These are phyloP conservation scores for Calliopum simillimum DNA, from an alignment of 2,888 invertebrate species.

Conservation along the genomic window DNA sequence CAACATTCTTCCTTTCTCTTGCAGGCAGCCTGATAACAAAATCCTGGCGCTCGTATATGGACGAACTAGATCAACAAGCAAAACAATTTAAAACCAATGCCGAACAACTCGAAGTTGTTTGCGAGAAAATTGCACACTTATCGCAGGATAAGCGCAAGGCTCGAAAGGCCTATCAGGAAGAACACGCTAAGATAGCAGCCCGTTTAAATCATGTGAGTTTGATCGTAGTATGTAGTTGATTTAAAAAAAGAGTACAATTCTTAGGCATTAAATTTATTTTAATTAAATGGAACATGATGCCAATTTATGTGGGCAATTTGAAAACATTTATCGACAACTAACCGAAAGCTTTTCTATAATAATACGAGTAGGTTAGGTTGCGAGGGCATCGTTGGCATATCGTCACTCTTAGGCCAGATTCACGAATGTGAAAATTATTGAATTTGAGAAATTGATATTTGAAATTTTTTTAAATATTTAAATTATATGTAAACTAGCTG, in stretches of 20 bases:
- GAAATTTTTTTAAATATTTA: too few species aligned
- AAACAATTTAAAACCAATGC: constrained; percentile 86
- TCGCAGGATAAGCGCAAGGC: constrained; percentile 90
- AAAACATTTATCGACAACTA: neutral
- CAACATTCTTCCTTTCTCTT: constrained; percentile 44
- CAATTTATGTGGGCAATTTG: too few species aligned
- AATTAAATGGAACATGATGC: too few species aligned
- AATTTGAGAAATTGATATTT: too few species aligned
- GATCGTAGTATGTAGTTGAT: neutral
- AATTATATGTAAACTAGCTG: too few species aligned
- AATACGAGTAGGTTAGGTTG: too few species aligned
- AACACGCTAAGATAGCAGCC: constrained; percentile 84
- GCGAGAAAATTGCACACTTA: constrained; percentile 83
- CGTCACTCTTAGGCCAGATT: too few species aligned
- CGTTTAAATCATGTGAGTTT: constrained; percentile 83
- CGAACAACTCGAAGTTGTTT: constrained; percentile 84
- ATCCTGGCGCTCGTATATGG: constrained; percentile 88
- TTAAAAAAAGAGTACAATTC: neutral
- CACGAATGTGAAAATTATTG: too few species aligned
- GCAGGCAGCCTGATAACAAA: constrained; percentile 75
- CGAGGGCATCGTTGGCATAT: too few species aligned
- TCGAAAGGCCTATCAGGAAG: constrained; percentile 89
- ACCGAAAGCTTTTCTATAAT: too few species aligned
- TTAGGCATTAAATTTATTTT: too few species aligned
- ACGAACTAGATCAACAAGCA: constrained; percentile 88